Percentiles rank a stretch among this genome's conserved stretches.
phyloP scores from a whole-genome alignment of 2,888 invertebrate species.

The Apomyelois bistriatella region DNA sequence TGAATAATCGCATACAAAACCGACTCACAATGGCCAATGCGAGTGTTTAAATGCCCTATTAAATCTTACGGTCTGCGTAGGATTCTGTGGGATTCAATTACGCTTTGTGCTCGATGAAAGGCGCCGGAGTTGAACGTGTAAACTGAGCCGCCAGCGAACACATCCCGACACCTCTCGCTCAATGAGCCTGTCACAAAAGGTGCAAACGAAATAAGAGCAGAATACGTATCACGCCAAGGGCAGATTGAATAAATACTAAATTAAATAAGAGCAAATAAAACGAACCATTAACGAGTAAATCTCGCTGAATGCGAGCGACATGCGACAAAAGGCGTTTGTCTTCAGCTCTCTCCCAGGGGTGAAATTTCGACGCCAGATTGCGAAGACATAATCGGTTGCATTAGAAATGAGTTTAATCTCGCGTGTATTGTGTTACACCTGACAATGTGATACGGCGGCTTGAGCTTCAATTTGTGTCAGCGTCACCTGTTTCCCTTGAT shows the following conservation, averaged over 20 bases:
- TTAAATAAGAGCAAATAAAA: slow-evolving; percentile 80
- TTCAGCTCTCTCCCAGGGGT: slow-evolving; percentile 34
- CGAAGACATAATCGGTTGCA: slow-evolving; percentile 50
- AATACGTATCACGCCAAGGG: slow-evolving; percentile 63
- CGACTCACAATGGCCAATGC: slow-evolving; percentile 76
- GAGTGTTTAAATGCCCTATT: slow-evolving; percentile 80
- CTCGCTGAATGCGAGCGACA: slow-evolving; percentile 62
- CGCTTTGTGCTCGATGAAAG: slow-evolving; percentile 78
- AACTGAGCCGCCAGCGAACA: slow-evolving; percentile 70
- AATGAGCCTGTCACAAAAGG: slow-evolving; percentile 78
- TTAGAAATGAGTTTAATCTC: slow-evolving; percentile 42
- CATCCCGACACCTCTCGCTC: slow-evolving; percentile 78
- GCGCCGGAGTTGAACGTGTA: slow-evolving; percentile 71
- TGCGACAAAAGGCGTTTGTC: slow-evolving; percentile 49
- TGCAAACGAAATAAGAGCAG: slow-evolving; percentile 69
- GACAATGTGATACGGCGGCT: slow-evolving; percentile 11
- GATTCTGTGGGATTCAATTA: slow-evolving; percentile 80
- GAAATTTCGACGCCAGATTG: slow-evolving; percentile 39
- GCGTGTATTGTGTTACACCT: slow-evolving; percentile 31
- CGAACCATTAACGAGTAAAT: slow-evolving; percentile 67
- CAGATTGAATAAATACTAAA: slow-evolving; percentile 80
- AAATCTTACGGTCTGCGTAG: slow-evolving; percentile 77
- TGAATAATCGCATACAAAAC: slow-evolving; percentile 77
- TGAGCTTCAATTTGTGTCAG: slow-evolving; percentile 15
- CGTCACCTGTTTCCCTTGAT: slow-evolving; percentile 3